Evolutionary conservation across 2,113 vertebrate genomes (phyloP), one percentile per base, ranked within the genome.

Genomic region (Aegotheles bennettii): DNA sequence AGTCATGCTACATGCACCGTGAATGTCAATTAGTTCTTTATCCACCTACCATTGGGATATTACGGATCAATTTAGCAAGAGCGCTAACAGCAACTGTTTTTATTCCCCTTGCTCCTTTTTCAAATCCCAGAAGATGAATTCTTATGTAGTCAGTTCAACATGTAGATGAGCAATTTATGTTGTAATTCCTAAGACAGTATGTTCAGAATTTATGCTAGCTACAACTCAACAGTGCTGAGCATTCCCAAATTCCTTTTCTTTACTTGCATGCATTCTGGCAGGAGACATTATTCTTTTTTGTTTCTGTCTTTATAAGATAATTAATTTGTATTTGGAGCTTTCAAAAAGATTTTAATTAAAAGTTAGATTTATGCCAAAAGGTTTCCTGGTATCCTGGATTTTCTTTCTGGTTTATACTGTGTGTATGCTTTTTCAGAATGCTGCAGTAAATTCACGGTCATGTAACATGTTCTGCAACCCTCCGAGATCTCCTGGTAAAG

Each of bases 401-500:
- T 90, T 88, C 40, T 51, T 88, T 54, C 23, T 68, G 14, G 10
- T 89, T 69, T 83, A 50, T 57, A 31, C 18, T 11, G 26, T 17
- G 16, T 64, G 50, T 54, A 38, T 20, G 11, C 42, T 80, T 89
- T 68, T 81, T 50, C 26, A 38, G 24, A 74, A 80, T 74, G 67
- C 48, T 60, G 63, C 82, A 69, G 69, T 19, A 95, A 89, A 95
- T 84, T 83, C 36, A 54, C 74, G 57, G 42, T 45, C 56, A 40
- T 51, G 70, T 84, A 93, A 51, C 67, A 28, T 78, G 71, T 94
- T 88, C 89, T 90, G 67, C 88, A 93, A 50, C 75, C 79, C 73
- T 83, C 21, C 60, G 77, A 94, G 75, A 47, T 86, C 95, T 84
- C 81, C 74, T 84, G 91, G 91, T 84, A 81, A 96, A 96, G 87